Conservation (phyloP, 2,113 vertebrate genomes). For the Megaleporinus macrocephalus region DNA sequence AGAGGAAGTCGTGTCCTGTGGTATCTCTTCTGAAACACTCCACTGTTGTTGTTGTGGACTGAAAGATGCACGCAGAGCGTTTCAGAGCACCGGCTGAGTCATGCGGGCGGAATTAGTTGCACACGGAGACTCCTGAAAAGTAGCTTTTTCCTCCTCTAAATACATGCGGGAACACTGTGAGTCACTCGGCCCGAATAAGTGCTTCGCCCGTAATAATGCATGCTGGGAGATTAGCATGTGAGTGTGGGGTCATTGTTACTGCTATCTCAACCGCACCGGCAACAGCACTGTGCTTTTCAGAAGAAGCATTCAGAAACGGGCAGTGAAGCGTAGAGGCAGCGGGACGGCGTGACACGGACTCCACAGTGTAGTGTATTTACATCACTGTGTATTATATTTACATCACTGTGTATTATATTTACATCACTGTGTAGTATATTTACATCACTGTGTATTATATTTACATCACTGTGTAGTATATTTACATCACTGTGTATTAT, state of each 20-base stretch:
- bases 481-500: no score
- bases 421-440: no score
- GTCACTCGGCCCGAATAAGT: slow-evolving; percentile 47
- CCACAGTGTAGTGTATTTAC: no score
- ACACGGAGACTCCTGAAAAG: slow-evolving; percentile 53
- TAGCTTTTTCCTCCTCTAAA: slow-evolving; percentile 57
- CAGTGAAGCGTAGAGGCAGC: no score
- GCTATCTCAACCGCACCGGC: neutral
- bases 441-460: no score
- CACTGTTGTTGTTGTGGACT: slow-evolving; percentile 40
- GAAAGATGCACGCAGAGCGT: slow-evolving; percentile 58
- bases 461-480: no score
- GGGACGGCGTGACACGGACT: no score
- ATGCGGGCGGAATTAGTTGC: slow-evolving; percentile 64
- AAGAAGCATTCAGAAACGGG: no score
- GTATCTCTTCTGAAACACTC: neutral
- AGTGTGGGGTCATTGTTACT: neutral
- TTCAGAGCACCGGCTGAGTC: slow-evolving; percentile 62
- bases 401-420: no score
- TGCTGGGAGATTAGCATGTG: slow-evolving; percentile 15
- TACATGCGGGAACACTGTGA: slow-evolving; percentile 64
- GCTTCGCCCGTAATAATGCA: slow-evolving; percentile 43
- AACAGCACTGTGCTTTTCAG: neutral
- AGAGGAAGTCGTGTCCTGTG: neutral
- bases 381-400: no score